phyloP scores from a whole-genome alignment of 2,888 invertebrate genomes.

The Tuberolachnus salignus region DNA sequence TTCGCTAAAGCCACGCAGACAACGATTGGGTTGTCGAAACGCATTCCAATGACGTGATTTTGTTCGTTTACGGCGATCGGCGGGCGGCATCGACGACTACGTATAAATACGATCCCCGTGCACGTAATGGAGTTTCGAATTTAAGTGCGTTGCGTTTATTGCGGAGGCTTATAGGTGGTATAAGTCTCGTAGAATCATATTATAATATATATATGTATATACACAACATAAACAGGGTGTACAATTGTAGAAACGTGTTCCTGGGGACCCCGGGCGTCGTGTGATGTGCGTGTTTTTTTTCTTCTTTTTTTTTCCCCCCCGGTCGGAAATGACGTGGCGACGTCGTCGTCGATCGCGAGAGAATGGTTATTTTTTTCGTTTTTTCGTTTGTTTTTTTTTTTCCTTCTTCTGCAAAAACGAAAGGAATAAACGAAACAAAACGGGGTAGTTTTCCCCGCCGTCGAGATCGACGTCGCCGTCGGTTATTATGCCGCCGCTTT shows the following conservation, averaged over 20 bases:
- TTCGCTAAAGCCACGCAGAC: too few relatives aligned
- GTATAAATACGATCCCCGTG: too few relatives aligned
- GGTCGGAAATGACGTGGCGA: background rate
- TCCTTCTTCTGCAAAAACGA: background rate
- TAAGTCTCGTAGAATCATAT: too few relatives aligned
- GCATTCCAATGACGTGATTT: background rate
- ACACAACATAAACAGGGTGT: too few relatives aligned
- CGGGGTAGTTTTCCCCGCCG: conserved; percentile 10
- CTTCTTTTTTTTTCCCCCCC: background rate
- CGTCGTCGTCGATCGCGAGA: background rate
- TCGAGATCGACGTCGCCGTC: conserved; percentile 36
- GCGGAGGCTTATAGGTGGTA: too few relatives aligned
- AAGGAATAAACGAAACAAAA: conserved; percentile 30
- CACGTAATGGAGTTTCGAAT: background rate
- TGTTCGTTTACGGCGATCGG: background rate
- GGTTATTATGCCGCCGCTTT: conserved; percentile 27
- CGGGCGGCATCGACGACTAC: too few relatives aligned
- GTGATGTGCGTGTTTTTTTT: background rate
- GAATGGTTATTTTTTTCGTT: background rate
- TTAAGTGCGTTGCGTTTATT: background rate
- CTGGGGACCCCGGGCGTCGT: background rate
- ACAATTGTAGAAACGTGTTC: too few relatives aligned
- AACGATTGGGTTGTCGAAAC: too few relatives aligned
- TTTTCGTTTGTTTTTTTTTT: too few relatives aligned
- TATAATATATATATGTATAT: too few relatives aligned